Percentiles rank a stretch among this genome's conserved stretches.
Conservation (phyloP, 2,113 vertebrate species). For the Tragulus kanchil region DNA sequence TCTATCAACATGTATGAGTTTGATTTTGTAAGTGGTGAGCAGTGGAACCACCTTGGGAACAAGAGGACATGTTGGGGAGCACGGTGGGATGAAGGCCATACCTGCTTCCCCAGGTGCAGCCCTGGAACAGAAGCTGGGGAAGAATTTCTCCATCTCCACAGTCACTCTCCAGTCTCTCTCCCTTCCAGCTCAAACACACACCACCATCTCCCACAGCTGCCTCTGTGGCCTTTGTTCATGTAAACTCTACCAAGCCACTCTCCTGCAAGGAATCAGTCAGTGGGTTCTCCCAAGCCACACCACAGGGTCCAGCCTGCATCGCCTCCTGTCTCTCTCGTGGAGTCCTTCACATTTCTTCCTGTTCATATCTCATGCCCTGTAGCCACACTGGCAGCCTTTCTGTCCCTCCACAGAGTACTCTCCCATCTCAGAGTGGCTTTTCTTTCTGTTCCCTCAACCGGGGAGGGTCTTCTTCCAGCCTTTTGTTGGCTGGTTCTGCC, state of each 20-base stretch:
- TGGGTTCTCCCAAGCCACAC: not conserved
- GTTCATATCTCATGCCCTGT: not conserved
- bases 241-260: not conserved
- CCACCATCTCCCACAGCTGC: fast-evolving
- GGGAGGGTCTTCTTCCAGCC: not conserved
- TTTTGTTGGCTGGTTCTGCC: not conserved
- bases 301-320: not conserved
- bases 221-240: not conserved
- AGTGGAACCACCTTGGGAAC: not conserved
- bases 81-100: not conserved
- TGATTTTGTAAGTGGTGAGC: not conserved
- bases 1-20: not conserved
- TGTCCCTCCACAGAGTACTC: not conserved
- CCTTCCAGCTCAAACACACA: not conserved
- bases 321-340: not conserved
- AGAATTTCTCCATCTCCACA: not conserved
- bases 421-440: not conserved
- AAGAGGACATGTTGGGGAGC: not conserved
- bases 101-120: not conserved
- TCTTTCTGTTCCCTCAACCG: not conserved
- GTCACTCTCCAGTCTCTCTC: not conserved
- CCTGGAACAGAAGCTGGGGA: not conserved
- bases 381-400: not conserved
- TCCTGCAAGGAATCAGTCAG: not conserved
- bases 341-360: not conserved